Evolutionary conservation across 2,888 invertebrate species (phyloP).

Genomic region (Eupithecia dodoneata): DNA sequence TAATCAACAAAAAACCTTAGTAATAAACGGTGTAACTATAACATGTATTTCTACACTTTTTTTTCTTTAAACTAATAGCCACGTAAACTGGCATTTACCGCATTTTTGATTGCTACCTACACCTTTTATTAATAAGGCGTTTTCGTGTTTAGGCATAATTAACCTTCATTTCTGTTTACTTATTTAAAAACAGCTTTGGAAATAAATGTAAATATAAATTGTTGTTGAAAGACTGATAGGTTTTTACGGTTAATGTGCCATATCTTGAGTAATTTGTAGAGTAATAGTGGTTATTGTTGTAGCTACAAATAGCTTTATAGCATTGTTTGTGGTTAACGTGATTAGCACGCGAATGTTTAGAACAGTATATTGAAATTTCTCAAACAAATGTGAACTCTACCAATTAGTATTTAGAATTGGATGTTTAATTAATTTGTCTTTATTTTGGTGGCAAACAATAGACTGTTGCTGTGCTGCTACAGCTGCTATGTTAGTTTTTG

Average conservation of each 20-base stretch:
- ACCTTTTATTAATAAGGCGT: slow-evolving; percentile 16
- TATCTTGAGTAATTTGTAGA: slow-evolving; percentile 60
- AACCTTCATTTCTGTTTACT: slow-evolving; percentile 5
- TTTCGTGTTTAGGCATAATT: slow-evolving; percentile 7
- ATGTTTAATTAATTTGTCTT: neutral
- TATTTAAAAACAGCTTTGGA: slow-evolving; percentile 19
- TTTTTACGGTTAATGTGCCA: slow-evolving; percentile 77
- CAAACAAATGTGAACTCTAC: slow-evolving; percentile 24
- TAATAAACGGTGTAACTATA: slow-evolving; percentile 3
- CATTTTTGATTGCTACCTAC: slow-evolving; percentile 11
- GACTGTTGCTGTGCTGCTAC: neutral
- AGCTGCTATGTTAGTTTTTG: neutral
- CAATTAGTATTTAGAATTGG: slow-evolving; percentile 12
- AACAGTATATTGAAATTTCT: slow-evolving; percentile 14
- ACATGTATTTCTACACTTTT: neutral
- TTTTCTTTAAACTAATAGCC: neutral
- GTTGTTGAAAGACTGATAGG: slow-evolving; percentile 79
- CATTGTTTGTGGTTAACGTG: slow-evolving; percentile 39
- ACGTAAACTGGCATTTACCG: slow-evolving; percentile 2
- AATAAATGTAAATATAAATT: slow-evolving; percentile 58
- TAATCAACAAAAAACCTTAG: neutral
- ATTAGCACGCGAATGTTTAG: slow-evolving; percentile 40
- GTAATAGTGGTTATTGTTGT: slow-evolving; percentile 39
- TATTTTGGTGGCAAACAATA: neutral
- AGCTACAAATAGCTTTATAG: slow-evolving; percentile 44